Evolutionary conservation across 2,888 invertebrate species (phyloP).

Genomic region (Siphlonurus alternatus): DNA sequence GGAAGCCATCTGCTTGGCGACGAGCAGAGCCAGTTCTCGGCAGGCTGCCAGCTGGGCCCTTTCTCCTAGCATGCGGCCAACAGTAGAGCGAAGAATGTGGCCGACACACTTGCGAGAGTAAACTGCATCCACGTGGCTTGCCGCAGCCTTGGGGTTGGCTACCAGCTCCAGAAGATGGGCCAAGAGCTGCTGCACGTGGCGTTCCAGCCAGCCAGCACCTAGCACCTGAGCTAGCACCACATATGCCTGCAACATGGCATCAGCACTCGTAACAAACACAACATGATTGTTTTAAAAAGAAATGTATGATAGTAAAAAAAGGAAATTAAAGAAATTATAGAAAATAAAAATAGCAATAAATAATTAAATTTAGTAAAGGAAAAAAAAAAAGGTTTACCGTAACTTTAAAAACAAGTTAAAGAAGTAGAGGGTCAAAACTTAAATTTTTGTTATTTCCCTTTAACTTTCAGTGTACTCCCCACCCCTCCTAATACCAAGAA

Average conservation of each 20-base stretch:
- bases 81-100: constrained; percentile 78
- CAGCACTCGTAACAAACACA: constrained; percentile 5
- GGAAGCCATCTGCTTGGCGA: constrained; percentile 88
- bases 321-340: constrained; percentile 4
- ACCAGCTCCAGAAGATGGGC: constrained; percentile 79
- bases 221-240: constrained; percentile 87
- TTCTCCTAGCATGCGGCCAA: constrained; percentile 91
- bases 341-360: constrained; percentile 9
- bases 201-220: constrained; percentile 89
- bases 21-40: constrained; percentile 80
- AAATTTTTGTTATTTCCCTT: too few species aligned
- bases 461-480: too few species aligned
- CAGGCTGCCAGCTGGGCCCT: constrained; percentile 93
- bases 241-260: constrained; percentile 53
- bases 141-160: constrained; percentile 87
- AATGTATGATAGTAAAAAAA: neutral
- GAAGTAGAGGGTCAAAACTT: too few species aligned
- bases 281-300: constrained; percentile 5
- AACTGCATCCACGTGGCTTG: constrained; percentile 93
- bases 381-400: too few species aligned
- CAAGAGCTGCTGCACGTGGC: constrained; percentile 72
- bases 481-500: too few species aligned
- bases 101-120: constrained; percentile 95
- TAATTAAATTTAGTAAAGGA: constrained; percentile 2
- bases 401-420: too few species aligned